phyloP scores from a whole-genome alignment of 2,888 invertebrate species.

The Blastobasis adustella region DNA sequence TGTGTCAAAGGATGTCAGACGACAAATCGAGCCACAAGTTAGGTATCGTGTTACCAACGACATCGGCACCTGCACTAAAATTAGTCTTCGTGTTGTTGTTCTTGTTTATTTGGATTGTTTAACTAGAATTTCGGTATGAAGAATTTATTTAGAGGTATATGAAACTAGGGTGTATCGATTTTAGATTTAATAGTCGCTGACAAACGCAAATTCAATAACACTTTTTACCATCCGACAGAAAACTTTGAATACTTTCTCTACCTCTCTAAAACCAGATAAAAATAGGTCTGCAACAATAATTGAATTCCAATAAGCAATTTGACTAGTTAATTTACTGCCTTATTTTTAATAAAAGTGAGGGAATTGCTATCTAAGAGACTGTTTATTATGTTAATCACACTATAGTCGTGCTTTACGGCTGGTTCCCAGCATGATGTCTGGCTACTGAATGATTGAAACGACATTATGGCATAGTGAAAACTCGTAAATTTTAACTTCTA shows the following conservation, averaged over 20 bases:
- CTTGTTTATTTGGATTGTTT: no score
- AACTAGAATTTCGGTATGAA: no score
- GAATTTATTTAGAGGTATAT: no score
- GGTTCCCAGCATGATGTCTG: conserved; percentile 28
- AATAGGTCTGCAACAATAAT: conserved; percentile 11
- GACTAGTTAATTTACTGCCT: conserved; percentile 26
- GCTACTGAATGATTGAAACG: conserved; percentile 39
- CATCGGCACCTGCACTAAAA: no score
- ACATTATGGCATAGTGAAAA: conserved; percentile 22
- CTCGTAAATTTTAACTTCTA: conserved; percentile 6
- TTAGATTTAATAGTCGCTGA: no score
- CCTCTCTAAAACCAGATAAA: not conserved
- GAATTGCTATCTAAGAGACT: conserved; percentile 17
- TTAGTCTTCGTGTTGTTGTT: no score
- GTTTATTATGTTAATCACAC: conserved; percentile 27
- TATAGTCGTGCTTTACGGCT: conserved; percentile 22
- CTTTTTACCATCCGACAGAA: no score
- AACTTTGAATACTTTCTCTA: not conserved
- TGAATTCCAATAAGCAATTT: conserved; percentile 18
- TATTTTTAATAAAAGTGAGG: conserved; percentile 30
- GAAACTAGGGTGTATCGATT: no score
- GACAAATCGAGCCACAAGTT: conserved; percentile 43
- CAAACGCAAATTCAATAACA: no score
- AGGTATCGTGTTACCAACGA: conserved; percentile 37
- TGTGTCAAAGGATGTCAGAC: conserved; percentile 32